phyloP scores from a whole-genome alignment of 2,888 invertebrate species.

The Amphiduros pacificus region DNA sequence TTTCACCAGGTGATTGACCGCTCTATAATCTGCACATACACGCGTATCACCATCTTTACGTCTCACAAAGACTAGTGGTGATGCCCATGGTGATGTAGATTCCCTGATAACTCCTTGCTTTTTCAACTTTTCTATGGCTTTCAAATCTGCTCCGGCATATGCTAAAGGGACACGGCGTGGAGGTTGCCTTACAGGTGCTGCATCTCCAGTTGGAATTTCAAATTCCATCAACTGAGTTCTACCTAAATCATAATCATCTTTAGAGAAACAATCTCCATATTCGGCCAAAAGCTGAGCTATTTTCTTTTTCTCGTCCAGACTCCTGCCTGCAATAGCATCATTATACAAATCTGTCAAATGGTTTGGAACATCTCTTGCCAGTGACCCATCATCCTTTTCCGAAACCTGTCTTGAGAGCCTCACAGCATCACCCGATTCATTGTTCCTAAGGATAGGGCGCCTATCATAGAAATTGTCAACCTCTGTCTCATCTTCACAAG shows the following conservation, averaged over 20 bases:
- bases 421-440: no score
- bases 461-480: no score
- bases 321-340: background rate
- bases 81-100: background rate
- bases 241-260: background rate
- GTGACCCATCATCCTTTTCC: no score
- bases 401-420: no score
- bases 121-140: background rate
- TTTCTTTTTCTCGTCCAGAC: background rate
- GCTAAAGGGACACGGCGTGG: background rate
- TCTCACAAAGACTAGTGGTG: background rate
- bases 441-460: no score
- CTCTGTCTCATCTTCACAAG: no score
- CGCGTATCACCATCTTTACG: slow-evolving; percentile 20
- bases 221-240: background rate
- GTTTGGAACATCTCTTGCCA: background rate
- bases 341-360: background rate
- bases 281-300: background rate
- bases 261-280: background rate
- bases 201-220: background rate
- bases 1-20: slow-evolving; percentile 23
- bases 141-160: background rate
- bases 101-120: background rate
- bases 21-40: slow-evolving; percentile 29
- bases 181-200: background rate